Evolutionary conservation across 2,888 invertebrate genomes (phyloP), one percentile per base, ranked within the genome.

Genomic region (Dasysyrphus tricinctus): DNA sequence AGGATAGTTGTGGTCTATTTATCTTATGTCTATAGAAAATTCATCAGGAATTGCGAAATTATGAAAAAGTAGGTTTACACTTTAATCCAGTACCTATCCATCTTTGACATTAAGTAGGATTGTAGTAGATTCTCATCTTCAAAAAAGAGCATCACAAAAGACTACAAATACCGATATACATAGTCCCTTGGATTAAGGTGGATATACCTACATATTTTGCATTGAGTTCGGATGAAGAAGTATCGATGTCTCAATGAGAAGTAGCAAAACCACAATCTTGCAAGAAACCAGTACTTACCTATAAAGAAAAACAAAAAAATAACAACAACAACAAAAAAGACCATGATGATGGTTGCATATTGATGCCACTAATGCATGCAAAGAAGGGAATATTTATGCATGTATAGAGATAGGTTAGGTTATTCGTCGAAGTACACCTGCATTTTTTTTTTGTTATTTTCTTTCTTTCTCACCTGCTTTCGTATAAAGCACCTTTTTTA

Each of bases 401-500:
- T 24, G 3, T 24, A 24, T 24, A 24, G 3, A 59, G 49, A 61
- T 16, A 42, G 32, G 32, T 32, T 54, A 70, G 75, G 63, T 78
- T 42, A 59, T 42, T 39, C 24, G 5, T 42, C 12, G 37, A 34
- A 34, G n/a, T 54, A 79, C 83, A 83, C 83, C 83, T 83, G 83
- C 83, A 79, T 79, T 56, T 81, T 49, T 14, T 57, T 34, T 65
- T 72, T 67, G 57, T 67, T 16, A 16, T 49, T 42, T 51, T 32
- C 32, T 32, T 32, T 73, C 72, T 19, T 67, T 54, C 61, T 81
- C 85, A 85, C 85, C 85, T 81, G 85, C 81, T 39, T 32, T 70
- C 14, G 14, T 61, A 61, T 59, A 37, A 42, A 67, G 70, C 65
- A 75, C 65, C 65, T 72, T 77, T 57, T 39, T n/a, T n/a, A n/a